Base-by-base conservation (phyloP, 1,140 invertebrate species). In the Tyrophagus putrescentiae region DNA sequence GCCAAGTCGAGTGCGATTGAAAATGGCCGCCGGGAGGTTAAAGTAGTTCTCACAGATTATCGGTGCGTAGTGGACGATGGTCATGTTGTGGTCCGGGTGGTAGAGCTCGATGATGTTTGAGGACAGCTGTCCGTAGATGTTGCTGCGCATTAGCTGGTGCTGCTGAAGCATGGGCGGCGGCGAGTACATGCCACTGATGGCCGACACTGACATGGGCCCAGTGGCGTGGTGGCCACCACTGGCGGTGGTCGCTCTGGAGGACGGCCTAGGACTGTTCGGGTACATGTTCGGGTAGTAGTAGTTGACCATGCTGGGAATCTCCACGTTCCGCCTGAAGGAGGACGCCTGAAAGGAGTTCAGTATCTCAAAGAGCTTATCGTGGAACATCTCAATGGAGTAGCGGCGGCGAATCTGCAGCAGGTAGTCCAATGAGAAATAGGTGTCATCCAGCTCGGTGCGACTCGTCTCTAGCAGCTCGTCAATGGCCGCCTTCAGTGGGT, bases 401-500 rank as follows among this genome's bases (percentile, higher is more conserved):
- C 52, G 52, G 4, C 52, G 52, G 11, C 52, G 52, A 31, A 54
- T 54, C 25, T 31, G 52, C 25, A 27, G 9, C 3, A 54, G 25
- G 16, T 54, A 54, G 11, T 54, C 52, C 25, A 27, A 7, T 7
- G 25, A 34, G 13, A 54, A 54, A 54, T 54, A 54, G n/a, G 13
- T 13, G 25, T 54, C 52, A 11, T 54, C 52, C 13, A 54, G 11
- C n/a, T 27, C 3, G 3, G 52, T 21, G 5, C 13, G 25, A 31
- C 13, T 2, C 9, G 13, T 54, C 13, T 36, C 3, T 16, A 54
- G 25, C 13, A 54, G 25, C 32, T 54, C 52, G 25, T 54, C 52
- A 54, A 54, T 54, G 27, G n/a, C 32, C 11, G 3, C 32, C 7
- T 27, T 27, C 39, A 88, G 75, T 7, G 85, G 85, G 75, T 89